Percentiles rank a stretch among this genome's conserved stretches.
These are phyloP conservation scores for Xiphophorus birchmanni DNA, from an alignment of 2,797 vertebrate genomes.

Conservation along the genomic window DNA sequence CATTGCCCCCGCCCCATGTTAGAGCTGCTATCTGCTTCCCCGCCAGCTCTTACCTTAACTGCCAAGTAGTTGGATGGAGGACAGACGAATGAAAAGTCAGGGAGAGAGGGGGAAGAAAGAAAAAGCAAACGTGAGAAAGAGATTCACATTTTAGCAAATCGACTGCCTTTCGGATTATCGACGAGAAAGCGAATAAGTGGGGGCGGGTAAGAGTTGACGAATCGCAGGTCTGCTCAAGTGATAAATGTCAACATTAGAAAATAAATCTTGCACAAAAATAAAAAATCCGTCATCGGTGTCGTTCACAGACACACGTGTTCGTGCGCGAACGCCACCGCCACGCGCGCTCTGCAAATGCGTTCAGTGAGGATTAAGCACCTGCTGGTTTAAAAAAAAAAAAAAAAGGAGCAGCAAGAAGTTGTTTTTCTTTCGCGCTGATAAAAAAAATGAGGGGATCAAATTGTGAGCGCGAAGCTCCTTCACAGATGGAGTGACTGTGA, in stretches of 20 bases:
- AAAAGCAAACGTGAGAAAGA: conserved; percentile 41
- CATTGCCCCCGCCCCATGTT: neutral
- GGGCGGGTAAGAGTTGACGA: conserved; percentile 57
- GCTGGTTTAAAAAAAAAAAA: conserved; percentile 43
- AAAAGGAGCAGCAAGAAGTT: conserved; percentile 45
- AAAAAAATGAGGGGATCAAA: conserved; percentile 69
- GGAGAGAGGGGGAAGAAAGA: neutral
- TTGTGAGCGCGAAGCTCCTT: conserved; percentile 63
- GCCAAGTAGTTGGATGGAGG: conserved; percentile 32
- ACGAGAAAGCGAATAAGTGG: conserved; percentile 55
- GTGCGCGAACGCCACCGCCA: conserved; percentile 15
- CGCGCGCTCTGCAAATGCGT: conserved; percentile 61
- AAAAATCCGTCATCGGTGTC: conserved; percentile 78
- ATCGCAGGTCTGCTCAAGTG: conserved; percentile 79
- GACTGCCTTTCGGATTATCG: conserved; percentile 78
- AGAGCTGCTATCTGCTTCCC: conserved; percentile 29
- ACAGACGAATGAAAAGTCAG: conserved; percentile 10
- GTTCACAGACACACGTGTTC: conserved; percentile 30
- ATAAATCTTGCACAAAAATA: conserved; percentile 83
- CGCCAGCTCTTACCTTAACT: conserved; percentile 44
- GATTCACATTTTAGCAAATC: conserved; percentile 74
- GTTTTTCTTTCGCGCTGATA: conserved; percentile 33
- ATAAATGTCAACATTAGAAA: conserved; percentile 87
- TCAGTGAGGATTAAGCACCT: conserved; percentile 70
- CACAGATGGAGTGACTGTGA: conserved; percentile 62